A percentile compares a stretch with the other conserved stretches of the same genome.
Evolutionary conservation across 1,140 invertebrate genomes (phyloP).

Genomic region (Globodera ellingtonae): DNA sequence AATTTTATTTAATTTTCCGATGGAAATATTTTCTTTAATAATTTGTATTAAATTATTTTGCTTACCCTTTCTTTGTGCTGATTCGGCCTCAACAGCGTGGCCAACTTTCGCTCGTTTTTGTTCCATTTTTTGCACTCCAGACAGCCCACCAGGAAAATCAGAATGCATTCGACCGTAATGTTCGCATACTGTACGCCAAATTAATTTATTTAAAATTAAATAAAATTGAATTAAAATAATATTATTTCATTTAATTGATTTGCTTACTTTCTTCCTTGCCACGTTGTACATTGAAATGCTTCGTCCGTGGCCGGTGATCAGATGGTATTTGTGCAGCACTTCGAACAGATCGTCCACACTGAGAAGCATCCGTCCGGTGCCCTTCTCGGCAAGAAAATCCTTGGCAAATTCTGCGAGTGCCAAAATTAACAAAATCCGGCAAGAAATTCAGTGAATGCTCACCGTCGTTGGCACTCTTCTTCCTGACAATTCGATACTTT

Average conservation of each 20-base stretch:
- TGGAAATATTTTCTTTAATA: too few relatives aligned
- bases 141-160: slow-evolving; percentile 6
- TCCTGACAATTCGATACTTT: not conserved
- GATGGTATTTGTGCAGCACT: slow-evolving; percentile 23
- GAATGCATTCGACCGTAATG: slow-evolving; percentile 20
- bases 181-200: slow-evolving; percentile 15
- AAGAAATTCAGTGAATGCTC: not conserved
- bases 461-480: not conserved
- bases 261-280: slow-evolving; percentile 4
- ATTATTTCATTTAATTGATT: not conserved
- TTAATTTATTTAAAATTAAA: not conserved
- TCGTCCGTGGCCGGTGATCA: slow-evolving; percentile 20
- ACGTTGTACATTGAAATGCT: slow-evolving; percentile 20
- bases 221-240: not conserved
- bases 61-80: slow-evolving; percentile 13
- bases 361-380: slow-evolving; percentile 9
- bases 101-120: slow-evolving; percentile 17
- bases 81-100: slow-evolving; percentile 6
- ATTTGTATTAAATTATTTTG: not conserved
- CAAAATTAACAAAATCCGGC: too few relatives aligned
- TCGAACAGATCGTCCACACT: slow-evolving; percentile 11
- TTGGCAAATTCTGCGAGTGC: not conserved
- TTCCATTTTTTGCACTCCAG: slow-evolving; percentile 13
- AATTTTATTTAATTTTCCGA: too few relatives aligned
- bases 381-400: not conserved